A percentile compares a stretch with the other conserved stretches of the same genome.
Conservation (phyloP, 1,140 invertebrate genomes). For the Andricus grossulariae region DNA sequence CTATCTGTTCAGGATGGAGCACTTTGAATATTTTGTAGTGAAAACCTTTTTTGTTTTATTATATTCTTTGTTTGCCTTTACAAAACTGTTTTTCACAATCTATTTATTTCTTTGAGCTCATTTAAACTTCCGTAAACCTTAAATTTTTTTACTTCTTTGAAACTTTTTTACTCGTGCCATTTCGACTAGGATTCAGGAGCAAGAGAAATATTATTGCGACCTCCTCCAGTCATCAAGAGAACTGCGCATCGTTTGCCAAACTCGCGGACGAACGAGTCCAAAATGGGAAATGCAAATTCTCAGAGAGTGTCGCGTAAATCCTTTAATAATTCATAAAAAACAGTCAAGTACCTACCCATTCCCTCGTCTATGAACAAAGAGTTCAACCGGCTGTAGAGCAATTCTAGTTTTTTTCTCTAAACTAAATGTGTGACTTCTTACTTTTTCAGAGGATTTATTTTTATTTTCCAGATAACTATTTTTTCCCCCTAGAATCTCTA, state of each 20-base stretch:
- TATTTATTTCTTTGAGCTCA: not conserved
- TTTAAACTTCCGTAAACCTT: not conserved
- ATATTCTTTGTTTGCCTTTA: not conserved
- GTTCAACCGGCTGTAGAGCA: slow-evolving; percentile 1
- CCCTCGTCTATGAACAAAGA: not conserved
- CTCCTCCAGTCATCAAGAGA: not conserved
- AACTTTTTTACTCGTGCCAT: not conserved
- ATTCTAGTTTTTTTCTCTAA: not conserved
- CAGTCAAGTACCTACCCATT: slow-evolving; percentile 9
- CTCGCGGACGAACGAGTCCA: not conserved
- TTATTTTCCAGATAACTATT: too few species aligned
- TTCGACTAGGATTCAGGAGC: not conserved
- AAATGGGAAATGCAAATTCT: slow-evolving; percentile 25
- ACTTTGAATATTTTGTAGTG: not conserved
- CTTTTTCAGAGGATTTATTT: not conserved
- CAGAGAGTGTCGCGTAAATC: slow-evolving; percentile 6
- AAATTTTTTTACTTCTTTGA: not conserved
- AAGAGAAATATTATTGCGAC: not conserved
- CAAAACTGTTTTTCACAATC: not conserved
- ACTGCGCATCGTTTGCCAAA: slow-evolving; percentile 1
- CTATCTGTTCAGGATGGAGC: not conserved
- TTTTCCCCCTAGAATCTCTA: not conserved
- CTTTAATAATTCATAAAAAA: slow-evolving; percentile 25
- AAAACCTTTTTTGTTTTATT: not conserved
- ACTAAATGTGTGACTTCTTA: slow-evolving; percentile 6